Percentiles rank a stretch among this genome's conserved stretches.
Conservation (phyloP, 2,888 invertebrate species). For the Agrotis puta region DNA sequence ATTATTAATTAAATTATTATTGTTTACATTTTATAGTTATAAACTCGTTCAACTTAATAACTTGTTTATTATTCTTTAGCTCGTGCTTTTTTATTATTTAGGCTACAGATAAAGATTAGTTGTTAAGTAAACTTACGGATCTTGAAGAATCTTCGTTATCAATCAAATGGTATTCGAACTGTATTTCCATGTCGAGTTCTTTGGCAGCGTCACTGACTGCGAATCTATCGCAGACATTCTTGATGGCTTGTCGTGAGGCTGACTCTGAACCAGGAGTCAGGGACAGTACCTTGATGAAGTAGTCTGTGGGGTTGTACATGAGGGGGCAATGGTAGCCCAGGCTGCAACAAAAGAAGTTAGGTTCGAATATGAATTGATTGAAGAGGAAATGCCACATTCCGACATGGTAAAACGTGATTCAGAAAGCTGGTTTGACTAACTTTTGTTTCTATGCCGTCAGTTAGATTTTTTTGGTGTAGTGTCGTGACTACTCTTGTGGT, state of each 20-base stretch:
- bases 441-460: neutral
- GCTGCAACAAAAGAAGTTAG: constrained; percentile 78
- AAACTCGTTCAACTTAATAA: neutral
- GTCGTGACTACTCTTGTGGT: too few relatives aligned
- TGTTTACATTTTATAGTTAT: neutral
- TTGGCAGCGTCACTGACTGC: constrained; percentile 94
- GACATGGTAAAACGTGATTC: neutral
- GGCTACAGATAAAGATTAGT: too few relatives aligned
- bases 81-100: neutral
- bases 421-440: neutral
- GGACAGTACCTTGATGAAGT: constrained; percentile 96
- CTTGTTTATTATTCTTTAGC: neutral
- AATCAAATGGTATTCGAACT: constrained; percentile 93
- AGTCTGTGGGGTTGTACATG: constrained; percentile 97
- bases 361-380: neutral
- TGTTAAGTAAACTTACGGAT: constrained; percentile 38
- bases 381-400: neutral
- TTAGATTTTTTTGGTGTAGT: neutral
- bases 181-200: constrained; percentile 94
- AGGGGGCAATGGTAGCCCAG: constrained; percentile 94
- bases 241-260: constrained; percentile 93
- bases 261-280: constrained; percentile 94
- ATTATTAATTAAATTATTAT: constrained; percentile 3
- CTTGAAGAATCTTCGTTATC: constrained; percentile 88
- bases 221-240: constrained; percentile 94